These are phyloP conservation scores for Aphelocoma coerulescens DNA, from an alignment of 2,113 vertebrate species.

Conservation along the genomic window DNA sequence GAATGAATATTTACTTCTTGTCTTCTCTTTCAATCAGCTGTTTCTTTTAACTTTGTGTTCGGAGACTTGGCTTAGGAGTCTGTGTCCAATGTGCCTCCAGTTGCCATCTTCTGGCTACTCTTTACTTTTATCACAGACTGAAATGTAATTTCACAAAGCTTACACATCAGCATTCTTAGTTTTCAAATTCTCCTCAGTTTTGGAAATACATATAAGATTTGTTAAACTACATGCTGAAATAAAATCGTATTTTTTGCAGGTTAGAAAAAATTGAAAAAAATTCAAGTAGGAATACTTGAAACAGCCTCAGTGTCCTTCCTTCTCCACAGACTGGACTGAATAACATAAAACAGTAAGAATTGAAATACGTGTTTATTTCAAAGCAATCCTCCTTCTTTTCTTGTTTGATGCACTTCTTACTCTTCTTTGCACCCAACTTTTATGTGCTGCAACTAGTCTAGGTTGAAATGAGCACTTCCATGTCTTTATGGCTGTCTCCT, in stretches of 20 bases:
- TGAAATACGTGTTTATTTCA: neutral
- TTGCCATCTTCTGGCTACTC: neutral
- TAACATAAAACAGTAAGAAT: neutral
- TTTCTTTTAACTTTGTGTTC: neutral
- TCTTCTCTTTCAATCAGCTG: neutral
- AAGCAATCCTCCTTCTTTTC: neutral
- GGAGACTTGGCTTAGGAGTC: neutral
- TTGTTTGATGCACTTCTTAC: neutral
- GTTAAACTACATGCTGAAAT: neutral
- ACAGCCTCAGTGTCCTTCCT: neutral
- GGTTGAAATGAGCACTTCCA: neutral
- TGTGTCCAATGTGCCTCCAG: neutral
- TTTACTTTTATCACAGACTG: neutral
- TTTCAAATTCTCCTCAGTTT: neutral
- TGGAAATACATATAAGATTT: neutral
- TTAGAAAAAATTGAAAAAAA: neutral
- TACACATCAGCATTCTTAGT: neutral
- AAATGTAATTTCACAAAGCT: neutral
- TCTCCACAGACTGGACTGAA: neutral
- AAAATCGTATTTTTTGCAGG: neutral
- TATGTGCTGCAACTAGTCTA: neutral
- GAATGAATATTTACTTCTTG: neutral
- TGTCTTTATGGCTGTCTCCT: neutral
- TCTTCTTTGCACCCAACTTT: neutral
- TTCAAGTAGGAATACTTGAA: neutral